A percentile compares a stretch with the other conserved stretches of the same genome.
Conservation (phyloP, 2,888 invertebrate species). For the Volucella inanis region DNA sequence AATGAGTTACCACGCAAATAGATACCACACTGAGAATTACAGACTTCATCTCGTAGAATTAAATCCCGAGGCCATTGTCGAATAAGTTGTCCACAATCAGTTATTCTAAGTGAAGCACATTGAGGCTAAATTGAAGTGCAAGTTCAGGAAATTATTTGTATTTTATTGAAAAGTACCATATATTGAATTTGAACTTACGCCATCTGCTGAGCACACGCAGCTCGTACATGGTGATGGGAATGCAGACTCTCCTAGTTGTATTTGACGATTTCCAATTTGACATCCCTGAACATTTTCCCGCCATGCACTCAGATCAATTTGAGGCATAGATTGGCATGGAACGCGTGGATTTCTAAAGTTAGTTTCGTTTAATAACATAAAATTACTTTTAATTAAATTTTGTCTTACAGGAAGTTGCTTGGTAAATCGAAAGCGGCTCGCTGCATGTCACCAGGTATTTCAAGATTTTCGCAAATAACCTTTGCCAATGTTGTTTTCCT, state of each 20-base stretch:
- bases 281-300: constrained; percentile 92
- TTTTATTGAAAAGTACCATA: background rate
- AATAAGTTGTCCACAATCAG: constrained; percentile 92
- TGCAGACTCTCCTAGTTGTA: constrained; percentile 91
- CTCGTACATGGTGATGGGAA: constrained; percentile 96
- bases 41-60: constrained; percentile 92
- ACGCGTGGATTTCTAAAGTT: constrained; percentile 91
- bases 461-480: constrained; percentile 94
- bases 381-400: background rate
- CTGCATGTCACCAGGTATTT: constrained; percentile 92
- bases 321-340: constrained; percentile 91
- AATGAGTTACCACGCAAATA: constrained; percentile 84
- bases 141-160: background rate
- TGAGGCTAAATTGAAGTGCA: constrained; percentile 87
- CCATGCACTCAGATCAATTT: constrained; percentile 92
- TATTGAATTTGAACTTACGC: constrained; percentile 85
- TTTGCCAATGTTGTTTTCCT: constrained; percentile 93
- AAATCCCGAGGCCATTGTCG: constrained; percentile 93
- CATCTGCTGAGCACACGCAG: constrained; percentile 93
- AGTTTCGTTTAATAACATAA: background rate
- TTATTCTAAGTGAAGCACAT: constrained; percentile 93
- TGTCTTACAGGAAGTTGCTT: constrained; percentile 91
- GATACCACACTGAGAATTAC: constrained; percentile 94
- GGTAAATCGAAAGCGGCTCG: constrained; percentile 95
- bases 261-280: constrained; percentile 90